Conservation (phyloP, 2,888 invertebrate species). For the Osmoderma eremita region DNA sequence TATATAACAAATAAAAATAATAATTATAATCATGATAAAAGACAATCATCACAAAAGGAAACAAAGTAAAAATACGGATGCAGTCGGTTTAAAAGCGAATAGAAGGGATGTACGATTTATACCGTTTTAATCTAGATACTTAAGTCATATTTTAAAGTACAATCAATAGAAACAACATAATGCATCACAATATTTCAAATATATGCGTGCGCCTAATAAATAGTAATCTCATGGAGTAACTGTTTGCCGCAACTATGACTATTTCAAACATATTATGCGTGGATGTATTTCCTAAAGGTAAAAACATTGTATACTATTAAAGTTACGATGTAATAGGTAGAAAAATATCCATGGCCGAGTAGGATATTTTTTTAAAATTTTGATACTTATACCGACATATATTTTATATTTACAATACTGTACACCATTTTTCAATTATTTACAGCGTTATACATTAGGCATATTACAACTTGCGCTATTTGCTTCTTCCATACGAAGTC, state of each 20-base stretch:
- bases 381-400: background rate
- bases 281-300: too few species aligned
- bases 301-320: background rate
- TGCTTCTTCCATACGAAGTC: background rate
- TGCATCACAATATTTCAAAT: background rate
- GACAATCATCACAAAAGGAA: background rate
- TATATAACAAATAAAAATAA: background rate
- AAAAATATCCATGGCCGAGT: slow-evolving; percentile 22
- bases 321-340: background rate
- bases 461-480: background rate
- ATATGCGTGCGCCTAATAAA: slow-evolving; percentile 10
- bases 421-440: background rate
- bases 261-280: background rate
- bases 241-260: slow-evolving; percentile 15
- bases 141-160: slow-evolving; percentile 24
- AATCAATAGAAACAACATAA: slow-evolving; percentile 13
- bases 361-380: slow-evolving; percentile 14
- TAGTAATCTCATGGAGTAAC: slow-evolving; percentile 32
- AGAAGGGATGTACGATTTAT: background rate
- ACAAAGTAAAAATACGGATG: background rate
- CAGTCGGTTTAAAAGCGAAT: too few species aligned
- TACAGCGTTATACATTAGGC: slow-evolving; percentile 2
- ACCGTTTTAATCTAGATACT: slow-evolving; percentile 6
- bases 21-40: slow-evolving; percentile 2
- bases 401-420: slow-evolving; percentile 24